A percentile compares a stretch with the other conserved stretches of the same genome.
phyloP scores from a whole-genome alignment of 1,140 invertebrate species.

The Zaprionus africanus region DNA sequence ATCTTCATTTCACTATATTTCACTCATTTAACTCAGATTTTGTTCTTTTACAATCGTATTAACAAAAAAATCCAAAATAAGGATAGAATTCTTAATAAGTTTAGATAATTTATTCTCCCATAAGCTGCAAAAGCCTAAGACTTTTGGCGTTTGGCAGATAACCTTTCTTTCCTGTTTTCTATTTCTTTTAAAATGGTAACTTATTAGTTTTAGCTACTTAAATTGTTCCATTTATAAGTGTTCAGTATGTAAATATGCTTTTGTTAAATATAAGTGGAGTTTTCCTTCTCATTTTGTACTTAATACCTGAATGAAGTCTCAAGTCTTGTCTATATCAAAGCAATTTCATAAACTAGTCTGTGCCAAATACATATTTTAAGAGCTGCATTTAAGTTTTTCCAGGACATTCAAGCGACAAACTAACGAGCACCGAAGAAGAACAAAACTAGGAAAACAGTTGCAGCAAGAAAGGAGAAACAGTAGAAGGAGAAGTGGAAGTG shows the following conservation, averaged over 20 bases:
- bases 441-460: constrained; percentile 31
- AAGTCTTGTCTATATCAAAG: background rate
- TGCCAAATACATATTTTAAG: constrained; percentile 25
- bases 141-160: no score
- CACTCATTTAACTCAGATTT: no score
- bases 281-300: background rate
- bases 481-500: background rate
- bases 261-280: background rate
- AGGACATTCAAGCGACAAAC: background rate
- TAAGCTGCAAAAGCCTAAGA: no score
- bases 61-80: no score
- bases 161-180: no score
- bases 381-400: constrained; percentile 23
- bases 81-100: no score
- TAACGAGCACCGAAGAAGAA: constrained; percentile 18
- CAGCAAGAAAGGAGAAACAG: background rate
- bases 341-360: background rate
- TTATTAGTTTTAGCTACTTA: no score
- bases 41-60: no score
- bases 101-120: no score
- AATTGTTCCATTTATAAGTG: background rate
- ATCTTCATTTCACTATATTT: no score
- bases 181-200: no score
- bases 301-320: background rate
- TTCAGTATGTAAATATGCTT: background rate